phyloP scores from a whole-genome alignment of 2,797 vertebrate genomes.

The Epinephelus malabaricus region DNA sequence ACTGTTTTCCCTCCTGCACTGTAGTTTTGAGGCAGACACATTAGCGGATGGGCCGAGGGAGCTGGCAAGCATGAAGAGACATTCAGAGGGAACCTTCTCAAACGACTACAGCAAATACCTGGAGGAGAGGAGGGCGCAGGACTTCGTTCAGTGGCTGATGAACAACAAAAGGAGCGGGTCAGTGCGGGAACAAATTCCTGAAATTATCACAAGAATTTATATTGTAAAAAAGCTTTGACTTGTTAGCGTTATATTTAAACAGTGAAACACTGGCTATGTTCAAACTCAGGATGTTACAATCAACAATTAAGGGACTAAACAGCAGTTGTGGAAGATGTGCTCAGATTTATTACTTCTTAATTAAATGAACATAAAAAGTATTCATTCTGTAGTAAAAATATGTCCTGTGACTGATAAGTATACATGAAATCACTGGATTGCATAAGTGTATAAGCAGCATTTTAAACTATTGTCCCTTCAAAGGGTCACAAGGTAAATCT shows the following conservation, averaged over 20 bases:
- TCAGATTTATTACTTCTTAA: no score
- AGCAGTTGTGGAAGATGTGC: no score
- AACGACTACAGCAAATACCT: slow-evolving; percentile 98
- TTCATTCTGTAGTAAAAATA: no score
- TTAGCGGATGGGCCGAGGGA: slow-evolving; percentile 80
- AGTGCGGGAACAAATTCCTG: slow-evolving; percentile 50
- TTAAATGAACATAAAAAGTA: no score
- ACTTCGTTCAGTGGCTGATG: slow-evolving; percentile 98
- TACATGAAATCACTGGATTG: no score
- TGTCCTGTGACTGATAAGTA: no score
- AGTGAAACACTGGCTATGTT: no score
- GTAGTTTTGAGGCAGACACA: slow-evolving; percentile 86
- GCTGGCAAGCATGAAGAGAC: slow-evolving; percentile 90
- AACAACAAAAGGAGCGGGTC: slow-evolving; percentile 95
- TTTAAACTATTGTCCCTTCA: no score
- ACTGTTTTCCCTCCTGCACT: slow-evolving; percentile 14
- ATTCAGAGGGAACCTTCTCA: slow-evolving; percentile 98
- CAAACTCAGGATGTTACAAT: no score
- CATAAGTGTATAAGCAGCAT: no score
- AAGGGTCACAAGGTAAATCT: no score
- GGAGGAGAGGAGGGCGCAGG: slow-evolving; percentile 94
- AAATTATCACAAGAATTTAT: not conserved
- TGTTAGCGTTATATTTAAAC: not conserved
- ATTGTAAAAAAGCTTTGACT: not conserved
- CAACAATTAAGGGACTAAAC: no score